Base-by-base conservation (phyloP, 2,888 invertebrate genomes). In the Plebejus anna region DNA sequence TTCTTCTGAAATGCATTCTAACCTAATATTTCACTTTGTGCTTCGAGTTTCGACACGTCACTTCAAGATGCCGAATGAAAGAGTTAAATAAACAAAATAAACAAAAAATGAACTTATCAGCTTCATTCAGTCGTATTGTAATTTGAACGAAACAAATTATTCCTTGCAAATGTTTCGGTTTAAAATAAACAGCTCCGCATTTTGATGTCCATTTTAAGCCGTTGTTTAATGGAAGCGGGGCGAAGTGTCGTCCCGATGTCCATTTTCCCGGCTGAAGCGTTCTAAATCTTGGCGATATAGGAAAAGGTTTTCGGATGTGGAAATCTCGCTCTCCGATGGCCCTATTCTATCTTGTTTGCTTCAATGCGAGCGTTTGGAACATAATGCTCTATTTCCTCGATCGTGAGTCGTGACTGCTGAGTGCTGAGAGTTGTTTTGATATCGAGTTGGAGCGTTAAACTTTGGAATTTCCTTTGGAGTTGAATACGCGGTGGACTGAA, bases 281-380 rank as follows among this genome's bases (percentile, higher is more conserved):
- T 78, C 76, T 75, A 75, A 77, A 77, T 77, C 77, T 73, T 71
- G 38, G 75, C 76, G 75, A 78, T 78, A 78, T 77, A 66, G 75
- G 75, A 57, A 70, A 77, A 78, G 75, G 77, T 76, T 75, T 72
- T 73, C 73, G 51, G 51, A 51, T 32, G 55, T 32, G 47, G 13
- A 11, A 28, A 4, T 47, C 42, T 16, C 38, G 42, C 38, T 51
- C 47, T 51, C 22, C 47, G 47, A 36, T 77, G 75, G 77, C 75
- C 28, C 70, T 77, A 70, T 75, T 57, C 75, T 75, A 70, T 77
- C 71, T 55, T 75, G 77, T 75, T 75, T 70, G 32, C 61, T 47
- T 76, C 70, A 47, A 73, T 76, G 70, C n/a, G 71, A 38, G 71
- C 47, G 42, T 71, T 47, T 47, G 22, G 38, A 38, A 42, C 71